phyloP scores from a whole-genome alignment of 2,113 vertebrate species.

The Corythornis madagascariensis region DNA sequence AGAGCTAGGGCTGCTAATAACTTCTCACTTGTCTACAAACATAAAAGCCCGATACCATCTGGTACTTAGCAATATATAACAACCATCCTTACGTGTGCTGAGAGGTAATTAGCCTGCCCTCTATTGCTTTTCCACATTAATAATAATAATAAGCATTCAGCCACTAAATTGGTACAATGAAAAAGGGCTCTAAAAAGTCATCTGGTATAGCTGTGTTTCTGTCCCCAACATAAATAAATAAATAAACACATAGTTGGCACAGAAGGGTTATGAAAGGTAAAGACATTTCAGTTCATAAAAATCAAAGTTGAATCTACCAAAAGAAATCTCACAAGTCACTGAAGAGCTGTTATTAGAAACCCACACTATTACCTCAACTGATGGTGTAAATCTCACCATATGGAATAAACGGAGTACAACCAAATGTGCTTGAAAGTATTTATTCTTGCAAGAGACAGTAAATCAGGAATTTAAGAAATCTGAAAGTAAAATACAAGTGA shows the following conservation, averaged over 20 bases:
- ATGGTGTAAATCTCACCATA: background rate
- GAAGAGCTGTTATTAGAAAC: background rate
- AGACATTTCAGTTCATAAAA: background rate
- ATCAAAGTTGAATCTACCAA: background rate
- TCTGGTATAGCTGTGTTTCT: background rate
- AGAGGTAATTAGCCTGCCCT: background rate
- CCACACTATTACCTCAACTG: background rate
- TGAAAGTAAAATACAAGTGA: background rate
- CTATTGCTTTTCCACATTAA: background rate
- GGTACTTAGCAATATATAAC: background rate
- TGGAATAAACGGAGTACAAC: background rate
- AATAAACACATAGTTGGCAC: background rate
- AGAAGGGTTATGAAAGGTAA: background rate
- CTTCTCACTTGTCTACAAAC: background rate
- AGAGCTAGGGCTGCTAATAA: background rate
- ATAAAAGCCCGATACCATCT: constrained; percentile 22
- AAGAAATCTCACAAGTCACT: background rate
- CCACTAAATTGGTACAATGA: background rate
- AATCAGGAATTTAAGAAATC: background rate
- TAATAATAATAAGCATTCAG: background rate
- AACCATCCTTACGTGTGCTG: background rate
- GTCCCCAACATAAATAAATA: background rate
- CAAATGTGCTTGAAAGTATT: background rate
- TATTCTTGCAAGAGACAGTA: background rate
- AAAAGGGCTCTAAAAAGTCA: background rate